Percentiles rank a stretch among this genome's conserved stretches.
Conservation (phyloP, 2,888 invertebrate genomes). For the Zelleria hepariella region DNA sequence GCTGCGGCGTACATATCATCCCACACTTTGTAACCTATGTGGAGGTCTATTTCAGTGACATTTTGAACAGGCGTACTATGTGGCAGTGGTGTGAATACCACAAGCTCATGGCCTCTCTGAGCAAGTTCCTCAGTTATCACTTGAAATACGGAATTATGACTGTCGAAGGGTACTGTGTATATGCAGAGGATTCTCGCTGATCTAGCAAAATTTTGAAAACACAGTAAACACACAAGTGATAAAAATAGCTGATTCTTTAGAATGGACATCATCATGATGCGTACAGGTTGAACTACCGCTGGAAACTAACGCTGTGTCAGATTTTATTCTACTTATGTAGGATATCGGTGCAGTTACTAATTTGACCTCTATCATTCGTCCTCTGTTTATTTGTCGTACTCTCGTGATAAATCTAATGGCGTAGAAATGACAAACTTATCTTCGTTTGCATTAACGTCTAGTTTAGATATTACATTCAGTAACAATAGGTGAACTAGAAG, state of each 20-base stretch:
- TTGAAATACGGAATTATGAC: slow-evolving; percentile 3
- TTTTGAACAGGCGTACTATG: neutral
- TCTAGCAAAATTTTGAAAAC: neutral
- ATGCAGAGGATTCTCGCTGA: slow-evolving; percentile 1
- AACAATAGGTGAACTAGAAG: too few relatives aligned
- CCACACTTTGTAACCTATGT: slow-evolving; percentile 1
- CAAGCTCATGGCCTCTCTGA: neutral
- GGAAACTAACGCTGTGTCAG: neutral
- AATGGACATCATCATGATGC: neutral
- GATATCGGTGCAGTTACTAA: neutral
- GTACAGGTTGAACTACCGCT: neutral
- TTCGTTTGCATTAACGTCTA: too few relatives aligned
- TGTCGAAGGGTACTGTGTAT: slow-evolving; percentile 5
- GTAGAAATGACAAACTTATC: too few relatives aligned
- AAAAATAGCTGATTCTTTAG: too few relatives aligned
- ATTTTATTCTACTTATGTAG: neutral
- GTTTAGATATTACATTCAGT: too few relatives aligned
- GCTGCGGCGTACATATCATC: neutral
- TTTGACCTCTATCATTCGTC: too few relatives aligned
- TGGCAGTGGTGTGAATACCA: slow-evolving; percentile 11
- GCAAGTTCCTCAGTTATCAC: neutral
- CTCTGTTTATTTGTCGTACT: neutral
- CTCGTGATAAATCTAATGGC: too few relatives aligned
- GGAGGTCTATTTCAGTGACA: slow-evolving; percentile 7
- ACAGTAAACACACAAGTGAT: too few relatives aligned